phyloP scores from a whole-genome alignment of 2,888 invertebrate genomes.

The Phania funesta region DNA sequence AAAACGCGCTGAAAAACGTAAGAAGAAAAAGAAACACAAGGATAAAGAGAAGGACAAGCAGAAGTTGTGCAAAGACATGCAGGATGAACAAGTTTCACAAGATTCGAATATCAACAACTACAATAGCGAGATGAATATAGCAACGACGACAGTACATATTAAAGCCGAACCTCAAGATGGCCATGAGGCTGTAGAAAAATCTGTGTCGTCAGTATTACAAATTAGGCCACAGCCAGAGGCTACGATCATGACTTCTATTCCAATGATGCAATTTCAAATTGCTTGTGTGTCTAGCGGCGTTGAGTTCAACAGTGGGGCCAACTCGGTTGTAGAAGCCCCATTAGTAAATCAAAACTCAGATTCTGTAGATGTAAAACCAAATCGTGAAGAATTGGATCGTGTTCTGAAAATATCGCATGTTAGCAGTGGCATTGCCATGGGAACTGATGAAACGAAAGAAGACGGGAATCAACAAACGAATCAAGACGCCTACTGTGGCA shows the following conservation, averaged over 20 bases:
- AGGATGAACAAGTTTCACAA: constrained; percentile 56
- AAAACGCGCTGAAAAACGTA: constrained; percentile 70
- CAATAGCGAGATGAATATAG: not conserved
- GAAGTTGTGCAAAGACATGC: constrained; percentile 41
- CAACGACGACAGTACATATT: constrained; percentile 65
- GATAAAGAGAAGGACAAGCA: constrained; percentile 70
- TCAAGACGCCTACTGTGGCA: constrained; percentile 64
- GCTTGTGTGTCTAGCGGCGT: constrained; percentile 72
- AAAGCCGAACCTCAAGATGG: constrained; percentile 73
- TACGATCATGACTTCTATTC: constrained; percentile 76
- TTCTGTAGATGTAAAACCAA: constrained; percentile 75
- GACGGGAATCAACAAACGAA: constrained; percentile 69
- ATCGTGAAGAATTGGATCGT: constrained; percentile 75
- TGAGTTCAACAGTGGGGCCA: constrained; percentile 61
- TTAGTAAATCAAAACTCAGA: not conserved
- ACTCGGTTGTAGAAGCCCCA: not conserved
- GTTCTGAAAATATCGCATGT: constrained; percentile 75
- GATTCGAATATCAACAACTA: constrained; percentile 39
- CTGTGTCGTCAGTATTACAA: constrained; percentile 28
- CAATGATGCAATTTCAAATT: constrained; percentile 73
- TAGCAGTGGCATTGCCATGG: constrained; percentile 73
- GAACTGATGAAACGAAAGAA: constrained; percentile 31
- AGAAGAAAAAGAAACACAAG: constrained; percentile 77
- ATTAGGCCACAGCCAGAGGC: constrained; percentile 62
- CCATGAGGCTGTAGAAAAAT: constrained; percentile 3